Percentiles rank a stretch among this genome's conserved stretches.
These are phyloP conservation scores for Ciona savignyi DNA, from an alignment of 23 tunicate species.

Conservation along the genomic window DNA sequence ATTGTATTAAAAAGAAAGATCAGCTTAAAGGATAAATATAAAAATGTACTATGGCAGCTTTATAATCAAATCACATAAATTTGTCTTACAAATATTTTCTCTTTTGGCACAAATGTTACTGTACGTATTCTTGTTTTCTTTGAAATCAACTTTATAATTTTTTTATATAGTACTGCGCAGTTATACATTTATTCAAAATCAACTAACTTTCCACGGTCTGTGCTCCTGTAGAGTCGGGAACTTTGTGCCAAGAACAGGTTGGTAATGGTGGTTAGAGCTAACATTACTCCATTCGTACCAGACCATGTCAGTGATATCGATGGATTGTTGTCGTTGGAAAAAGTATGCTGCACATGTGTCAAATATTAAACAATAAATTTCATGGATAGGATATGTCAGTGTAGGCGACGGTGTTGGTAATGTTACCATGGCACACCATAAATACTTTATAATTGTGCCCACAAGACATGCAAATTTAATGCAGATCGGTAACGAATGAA, in stretches of 20 bases:
- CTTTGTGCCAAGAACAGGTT: slow-evolving; percentile 9
- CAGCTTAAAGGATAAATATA: not conserved
- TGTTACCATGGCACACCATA: no score
- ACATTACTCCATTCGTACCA: slow-evolving; percentile 62
- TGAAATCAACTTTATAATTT: no score
- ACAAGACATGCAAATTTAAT: no score
- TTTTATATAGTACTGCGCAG: no score
- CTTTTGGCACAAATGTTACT: not conserved
- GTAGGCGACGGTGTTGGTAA: no score
- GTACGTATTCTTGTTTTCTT: not conserved
- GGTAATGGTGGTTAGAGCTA: slow-evolving; percentile 60
- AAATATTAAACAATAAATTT: no score
- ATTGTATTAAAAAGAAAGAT: no score
- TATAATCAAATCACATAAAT: not conserved
- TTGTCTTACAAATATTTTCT: not conserved
- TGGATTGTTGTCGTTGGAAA: slow-evolving; percentile 70
- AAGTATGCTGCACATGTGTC: slow-evolving; percentile 82
- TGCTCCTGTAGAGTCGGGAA: slow-evolving; percentile 67
- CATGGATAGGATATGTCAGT: not conserved
- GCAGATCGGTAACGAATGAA: no score
- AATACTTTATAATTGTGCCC: no score
- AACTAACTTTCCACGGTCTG: slow-evolving; percentile 71
- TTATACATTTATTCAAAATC: no score
- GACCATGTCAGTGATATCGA: slow-evolving; percentile 82
- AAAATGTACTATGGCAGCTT: not conserved